Percentiles rank a stretch among this genome's conserved stretches.
These are phyloP conservation scores for Gila orcuttii DNA, from an alignment of 2,113 vertebrate genomes.

Conservation along the genomic window DNA sequence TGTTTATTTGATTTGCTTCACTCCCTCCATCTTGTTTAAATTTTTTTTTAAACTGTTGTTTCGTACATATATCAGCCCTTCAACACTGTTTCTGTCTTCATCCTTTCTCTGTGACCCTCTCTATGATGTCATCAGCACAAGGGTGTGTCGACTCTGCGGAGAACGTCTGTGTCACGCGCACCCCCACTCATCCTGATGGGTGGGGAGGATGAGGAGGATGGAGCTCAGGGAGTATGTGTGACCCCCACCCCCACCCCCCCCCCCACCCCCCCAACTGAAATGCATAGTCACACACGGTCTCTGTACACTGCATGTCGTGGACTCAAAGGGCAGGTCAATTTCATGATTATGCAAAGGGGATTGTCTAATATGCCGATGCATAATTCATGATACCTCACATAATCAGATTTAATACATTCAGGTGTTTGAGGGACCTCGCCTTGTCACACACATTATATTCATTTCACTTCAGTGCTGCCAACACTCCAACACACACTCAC, in stretches of 20 bases:
- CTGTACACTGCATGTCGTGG: conserved; percentile 42
- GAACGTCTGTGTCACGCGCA: conserved; percentile 66
- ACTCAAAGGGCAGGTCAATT: neutral
- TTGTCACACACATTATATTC: neutral
- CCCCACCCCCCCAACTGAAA: conserved; percentile 1
- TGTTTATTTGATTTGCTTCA: neutral
- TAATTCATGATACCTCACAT: neutral
- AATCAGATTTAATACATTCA: neutral
- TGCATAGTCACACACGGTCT: conserved; percentile 43
- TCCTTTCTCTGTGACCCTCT: conserved; percentile 25
- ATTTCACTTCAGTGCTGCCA: neutral
- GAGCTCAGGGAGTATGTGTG: conserved; percentile 80
- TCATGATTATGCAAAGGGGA: neutral
- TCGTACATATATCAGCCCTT: neutral
- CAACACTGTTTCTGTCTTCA: conserved; percentile 33
- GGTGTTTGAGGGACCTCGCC: neutral
- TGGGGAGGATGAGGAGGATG: conserved; percentile 76
- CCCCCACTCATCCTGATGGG: conserved; percentile 76
- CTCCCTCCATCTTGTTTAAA: neutral
- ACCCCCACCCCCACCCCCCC: neutral
- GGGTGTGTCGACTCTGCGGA: conserved; percentile 67
- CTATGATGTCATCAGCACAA: conserved; percentile 72
- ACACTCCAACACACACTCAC: neutral
- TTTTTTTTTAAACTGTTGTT: conserved; percentile 8
- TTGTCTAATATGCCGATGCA: neutral